Percentiles rank a stretch among this genome's conserved stretches.
These are phyloP conservation scores for Mastigias papua DNA, from an alignment of 30 jellyfish, hydroid and myxozoan genomes.

Conservation along the genomic window DNA sequence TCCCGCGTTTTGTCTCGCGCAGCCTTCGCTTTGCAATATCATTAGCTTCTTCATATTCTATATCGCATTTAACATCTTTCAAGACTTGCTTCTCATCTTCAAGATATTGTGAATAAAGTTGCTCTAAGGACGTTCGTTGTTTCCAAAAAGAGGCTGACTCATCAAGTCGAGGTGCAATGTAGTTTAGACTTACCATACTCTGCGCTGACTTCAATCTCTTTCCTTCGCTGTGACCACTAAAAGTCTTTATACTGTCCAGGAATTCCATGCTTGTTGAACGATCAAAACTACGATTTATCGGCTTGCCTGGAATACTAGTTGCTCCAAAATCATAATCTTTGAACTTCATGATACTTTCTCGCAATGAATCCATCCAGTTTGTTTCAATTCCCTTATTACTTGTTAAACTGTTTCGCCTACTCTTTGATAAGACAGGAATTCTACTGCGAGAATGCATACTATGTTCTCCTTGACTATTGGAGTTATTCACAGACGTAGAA, in stretches of 20 bases:
- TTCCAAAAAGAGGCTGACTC: slow-evolving; percentile 28
- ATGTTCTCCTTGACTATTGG: neutral
- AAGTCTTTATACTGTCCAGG: neutral
- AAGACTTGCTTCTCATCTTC: slow-evolving; percentile 58
- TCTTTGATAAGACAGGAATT: slow-evolving; percentile 7
- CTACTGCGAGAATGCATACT: neutral
- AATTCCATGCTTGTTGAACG: slow-evolving; percentile 4
- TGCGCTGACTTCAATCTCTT: slow-evolving; percentile 6
- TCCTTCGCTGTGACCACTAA: neutral
- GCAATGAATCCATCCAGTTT: slow-evolving; percentile 4
- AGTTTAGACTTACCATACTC: slow-evolving; percentile 31
- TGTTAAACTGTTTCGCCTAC: neutral
- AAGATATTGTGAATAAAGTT: slow-evolving; percentile 12
- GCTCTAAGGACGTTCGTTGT: slow-evolving; percentile 38
- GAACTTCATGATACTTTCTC: slow-evolving; percentile 35
- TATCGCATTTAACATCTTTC: slow-evolving; percentile 38
- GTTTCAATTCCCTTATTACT: neutral
- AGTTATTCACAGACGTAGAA: neutral
- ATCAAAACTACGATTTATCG: neutral
- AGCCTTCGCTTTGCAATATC: neutral
- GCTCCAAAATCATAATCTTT: slow-evolving; percentile 15
- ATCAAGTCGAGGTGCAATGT: slow-evolving; percentile 20
- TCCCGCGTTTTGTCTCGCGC: neutral
- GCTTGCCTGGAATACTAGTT: neutral
- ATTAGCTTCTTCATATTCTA: slow-evolving; percentile 19